phyloP scores from a whole-genome alignment of 2,113 vertebrate species.

The Gasterosteus aculeatus region DNA sequence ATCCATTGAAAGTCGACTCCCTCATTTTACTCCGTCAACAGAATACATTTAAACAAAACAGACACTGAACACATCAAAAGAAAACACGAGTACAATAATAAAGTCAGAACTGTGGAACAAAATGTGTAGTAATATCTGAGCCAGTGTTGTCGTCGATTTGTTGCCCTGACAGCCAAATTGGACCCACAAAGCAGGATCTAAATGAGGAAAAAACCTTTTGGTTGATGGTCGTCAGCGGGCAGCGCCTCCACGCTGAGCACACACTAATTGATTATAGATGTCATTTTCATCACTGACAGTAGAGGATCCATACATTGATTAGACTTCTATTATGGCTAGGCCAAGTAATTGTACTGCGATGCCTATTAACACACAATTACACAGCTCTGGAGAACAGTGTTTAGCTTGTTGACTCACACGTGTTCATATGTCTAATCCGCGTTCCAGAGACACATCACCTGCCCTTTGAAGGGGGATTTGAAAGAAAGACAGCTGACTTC shows the following conservation, averaged over 20 bases:
- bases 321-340: slow-evolving; percentile 53
- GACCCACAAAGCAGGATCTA: not conserved
- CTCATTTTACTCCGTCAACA: slow-evolving; percentile 1
- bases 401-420: slow-evolving; percentile 25
- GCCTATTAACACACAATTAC: slow-evolving; percentile 60
- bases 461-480: slow-evolving; percentile 27
- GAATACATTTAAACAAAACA: not conserved
- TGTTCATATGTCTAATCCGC: slow-evolving; percentile 23
- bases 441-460: not conserved
- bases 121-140: not conserved
- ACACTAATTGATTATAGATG: slow-evolving; percentile 78
- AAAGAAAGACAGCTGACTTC: slow-evolving; percentile 27
- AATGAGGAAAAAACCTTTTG: slow-evolving; percentile 20
- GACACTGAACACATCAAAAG: not conserved
- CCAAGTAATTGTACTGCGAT: slow-evolving; percentile 57
- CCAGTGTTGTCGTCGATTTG: not conserved
- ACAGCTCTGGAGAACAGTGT: slow-evolving; percentile 19
- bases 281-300: slow-evolving; percentile 75
- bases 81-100: not conserved
- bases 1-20: not conserved
- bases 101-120: not conserved
- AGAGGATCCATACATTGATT: slow-evolving; percentile 80
- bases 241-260: slow-evolving; percentile 30
- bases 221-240: slow-evolving; percentile 19
- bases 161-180: not conserved